Evolutionary conservation across 1,140 invertebrate genomes (phyloP).

Genomic region (Andrena cerasifolii): DNA sequence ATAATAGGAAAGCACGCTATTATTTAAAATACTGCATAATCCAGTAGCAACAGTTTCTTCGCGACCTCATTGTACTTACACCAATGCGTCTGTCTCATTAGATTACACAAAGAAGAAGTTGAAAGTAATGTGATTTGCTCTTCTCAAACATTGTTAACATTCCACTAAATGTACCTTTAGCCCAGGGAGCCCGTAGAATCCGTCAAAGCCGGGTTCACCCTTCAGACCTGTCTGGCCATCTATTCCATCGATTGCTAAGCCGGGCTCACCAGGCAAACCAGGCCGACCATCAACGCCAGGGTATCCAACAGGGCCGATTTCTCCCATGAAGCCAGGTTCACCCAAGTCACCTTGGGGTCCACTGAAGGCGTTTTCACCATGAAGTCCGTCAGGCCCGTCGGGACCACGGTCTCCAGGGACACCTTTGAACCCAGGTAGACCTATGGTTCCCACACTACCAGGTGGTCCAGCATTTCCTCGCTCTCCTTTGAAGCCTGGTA

Average conservation of each 20-base stretch:
- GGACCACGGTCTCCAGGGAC: constrained; percentile 75
- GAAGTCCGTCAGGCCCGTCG: constrained; percentile 76
- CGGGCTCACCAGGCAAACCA: constrained; percentile 83
- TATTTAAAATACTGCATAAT: too few relatives aligned
- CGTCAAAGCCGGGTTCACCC: constrained; percentile 80
- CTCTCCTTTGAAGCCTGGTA: constrained; percentile 84
- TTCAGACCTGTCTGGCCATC: constrained; percentile 77
- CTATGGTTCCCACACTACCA: constrained; percentile 83
- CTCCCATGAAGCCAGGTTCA: constrained; percentile 81
- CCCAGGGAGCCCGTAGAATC: constrained; percentile 80
- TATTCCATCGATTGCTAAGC: constrained; percentile 72
- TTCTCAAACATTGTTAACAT: constrained; percentile 34
- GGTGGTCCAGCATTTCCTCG: constrained; percentile 81
- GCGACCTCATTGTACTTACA: too few relatives aligned
- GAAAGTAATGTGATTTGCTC: too few relatives aligned
- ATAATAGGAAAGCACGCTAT: too few relatives aligned
- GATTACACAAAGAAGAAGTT: background rate
- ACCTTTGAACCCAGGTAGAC: constrained; percentile 79
- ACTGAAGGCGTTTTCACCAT: constrained; percentile 83
- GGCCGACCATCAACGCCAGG: constrained; percentile 81
- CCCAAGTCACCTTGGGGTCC: constrained; percentile 87
- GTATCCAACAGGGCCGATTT: constrained; percentile 80
- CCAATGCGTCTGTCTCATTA: too few relatives aligned
- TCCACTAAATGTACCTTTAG: constrained; percentile 71
- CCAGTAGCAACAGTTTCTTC: too few relatives aligned